These are phyloP conservation scores for Strix uralensis DNA, from an alignment of 2,113 vertebrate species.

Conservation along the genomic window DNA sequence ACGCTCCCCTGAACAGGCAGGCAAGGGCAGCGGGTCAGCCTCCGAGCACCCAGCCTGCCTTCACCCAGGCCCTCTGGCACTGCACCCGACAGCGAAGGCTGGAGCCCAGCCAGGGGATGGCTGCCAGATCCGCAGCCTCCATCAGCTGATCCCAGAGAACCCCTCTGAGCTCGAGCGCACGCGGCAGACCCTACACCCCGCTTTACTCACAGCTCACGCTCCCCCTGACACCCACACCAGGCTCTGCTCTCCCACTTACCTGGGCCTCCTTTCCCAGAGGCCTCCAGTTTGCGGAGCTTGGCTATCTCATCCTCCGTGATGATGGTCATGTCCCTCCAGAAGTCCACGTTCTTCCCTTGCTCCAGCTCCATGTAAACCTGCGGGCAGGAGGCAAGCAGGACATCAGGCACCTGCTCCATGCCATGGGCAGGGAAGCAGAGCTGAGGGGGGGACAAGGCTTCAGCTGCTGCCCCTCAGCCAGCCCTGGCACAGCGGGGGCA, in stretches of 20 bases:
- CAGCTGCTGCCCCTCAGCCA: not conserved
- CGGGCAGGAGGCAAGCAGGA: not conserved
- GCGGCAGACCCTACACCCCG: rapidly evolving
- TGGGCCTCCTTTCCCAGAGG: slow-evolving; percentile 93
- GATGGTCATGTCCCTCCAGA: slow-evolving; percentile 98
- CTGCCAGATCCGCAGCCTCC: not conserved
- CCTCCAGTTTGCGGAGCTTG: slow-evolving; percentile 93
- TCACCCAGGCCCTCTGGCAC: not conserved
- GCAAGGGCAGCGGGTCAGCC: rapidly evolving
- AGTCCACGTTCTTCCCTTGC: slow-evolving; percentile 96
- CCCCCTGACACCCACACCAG: too few relatives aligned
- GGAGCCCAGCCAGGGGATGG: not conserved
- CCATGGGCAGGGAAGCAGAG: not conserved
- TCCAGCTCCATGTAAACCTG: slow-evolving; percentile 99
- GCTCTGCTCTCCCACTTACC: slow-evolving; percentile 66
- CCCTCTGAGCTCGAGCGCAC: rapidly evolving
- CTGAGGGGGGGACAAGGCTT: not conserved
- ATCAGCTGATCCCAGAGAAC: not conserved
- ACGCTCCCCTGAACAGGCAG: slow-evolving; percentile 81
- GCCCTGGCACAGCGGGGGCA: not conserved
- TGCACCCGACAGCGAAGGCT: rapidly evolving
- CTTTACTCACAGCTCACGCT: rapidly evolving
- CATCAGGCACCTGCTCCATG: not conserved
- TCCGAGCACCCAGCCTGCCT: rapidly evolving
- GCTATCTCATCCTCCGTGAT: slow-evolving; percentile 96